A percentile compares a stretch with the other conserved stretches of the same genome.
These are phyloP conservation scores for Pyrochroa serraticornis DNA, from an alignment of 2,888 invertebrate genomes.

Conservation along the genomic window DNA sequence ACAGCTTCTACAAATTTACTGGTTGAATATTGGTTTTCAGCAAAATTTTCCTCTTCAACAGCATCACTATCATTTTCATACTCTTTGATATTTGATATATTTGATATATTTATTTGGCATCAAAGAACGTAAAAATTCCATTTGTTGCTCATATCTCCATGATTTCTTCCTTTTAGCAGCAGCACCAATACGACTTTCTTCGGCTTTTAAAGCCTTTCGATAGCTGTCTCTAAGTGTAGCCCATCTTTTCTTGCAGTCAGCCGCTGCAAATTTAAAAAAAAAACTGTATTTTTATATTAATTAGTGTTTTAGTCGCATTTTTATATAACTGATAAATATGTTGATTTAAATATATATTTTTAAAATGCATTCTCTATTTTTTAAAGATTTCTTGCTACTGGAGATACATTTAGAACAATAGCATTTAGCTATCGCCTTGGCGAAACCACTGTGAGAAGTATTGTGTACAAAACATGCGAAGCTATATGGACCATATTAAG, in stretches of 20 bases:
- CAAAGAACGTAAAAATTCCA: not conserved
- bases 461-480: conserved; percentile 28
- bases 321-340: not conserved
- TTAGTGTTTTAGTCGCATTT: too few species aligned
- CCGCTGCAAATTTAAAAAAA: not conserved
- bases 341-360: not conserved
- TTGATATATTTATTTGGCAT: not conserved
- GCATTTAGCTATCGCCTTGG: conserved; percentile 28
- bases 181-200: not conserved
- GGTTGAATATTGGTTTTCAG: too few species aligned
- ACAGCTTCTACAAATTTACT: too few species aligned
- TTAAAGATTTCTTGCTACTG: conserved; percentile 25
- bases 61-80: not conserved
- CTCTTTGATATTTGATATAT: not conserved
- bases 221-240: not conserved
- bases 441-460: conserved; percentile 27
- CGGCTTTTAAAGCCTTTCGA: not conserved
- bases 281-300: not conserved
- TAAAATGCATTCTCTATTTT: not conserved
- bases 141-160: not conserved
- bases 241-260: not conserved
- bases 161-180: not conserved
- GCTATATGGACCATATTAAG: conserved; percentile 23
- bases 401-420: conserved; percentile 24
- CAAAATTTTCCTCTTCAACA: too few species aligned